Evolutionary conservation across 1,140 invertebrate species (phyloP).

Genomic region (Cotesia chilonis): DNA sequence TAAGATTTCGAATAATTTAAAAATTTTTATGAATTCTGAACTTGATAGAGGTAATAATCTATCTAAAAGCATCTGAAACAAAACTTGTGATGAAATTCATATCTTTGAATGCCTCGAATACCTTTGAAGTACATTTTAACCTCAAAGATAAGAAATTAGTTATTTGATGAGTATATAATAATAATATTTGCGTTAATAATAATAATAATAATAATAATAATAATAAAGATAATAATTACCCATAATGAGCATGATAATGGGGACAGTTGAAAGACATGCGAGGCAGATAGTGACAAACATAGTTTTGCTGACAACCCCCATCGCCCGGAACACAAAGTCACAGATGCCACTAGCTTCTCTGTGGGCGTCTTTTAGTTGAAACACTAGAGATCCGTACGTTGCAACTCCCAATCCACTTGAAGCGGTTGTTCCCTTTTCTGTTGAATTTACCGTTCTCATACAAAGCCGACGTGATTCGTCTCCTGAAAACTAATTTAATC

Average conservation of each 20-base stretch:
- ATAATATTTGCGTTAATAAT: too few species aligned
- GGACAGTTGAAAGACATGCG: conserved; percentile 71
- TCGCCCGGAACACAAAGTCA: conserved; percentile 78
- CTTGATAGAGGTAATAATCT: too few species aligned
- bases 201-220: neutral
- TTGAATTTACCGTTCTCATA: conserved; percentile 67
- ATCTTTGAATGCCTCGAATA: too few species aligned
- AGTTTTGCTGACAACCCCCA: conserved; percentile 79
- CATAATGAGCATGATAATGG: conserved; percentile 78
- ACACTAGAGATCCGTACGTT: conserved; percentile 80
- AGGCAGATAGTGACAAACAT: conserved; percentile 75
- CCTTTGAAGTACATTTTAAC: too few species aligned
- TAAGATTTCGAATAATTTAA: too few species aligned
- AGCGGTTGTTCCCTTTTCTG: conserved; percentile 53
- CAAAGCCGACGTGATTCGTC: conserved; percentile 77
- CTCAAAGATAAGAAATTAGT: too few species aligned
- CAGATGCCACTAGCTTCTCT: conserved; percentile 79
- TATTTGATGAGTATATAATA: too few species aligned
- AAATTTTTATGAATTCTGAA: too few species aligned
- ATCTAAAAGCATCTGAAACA: too few species aligned
- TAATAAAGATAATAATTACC: conserved; percentile 67
- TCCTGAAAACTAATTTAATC: conserved; percentile 71
- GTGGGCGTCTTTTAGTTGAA: conserved; percentile 84
- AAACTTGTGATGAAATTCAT: too few species aligned
- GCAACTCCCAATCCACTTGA: conserved; percentile 68